These are phyloP conservation scores for Lynx canadensis DNA, from an alignment of 2,113 vertebrate genomes.

Conservation along the genomic window DNA sequence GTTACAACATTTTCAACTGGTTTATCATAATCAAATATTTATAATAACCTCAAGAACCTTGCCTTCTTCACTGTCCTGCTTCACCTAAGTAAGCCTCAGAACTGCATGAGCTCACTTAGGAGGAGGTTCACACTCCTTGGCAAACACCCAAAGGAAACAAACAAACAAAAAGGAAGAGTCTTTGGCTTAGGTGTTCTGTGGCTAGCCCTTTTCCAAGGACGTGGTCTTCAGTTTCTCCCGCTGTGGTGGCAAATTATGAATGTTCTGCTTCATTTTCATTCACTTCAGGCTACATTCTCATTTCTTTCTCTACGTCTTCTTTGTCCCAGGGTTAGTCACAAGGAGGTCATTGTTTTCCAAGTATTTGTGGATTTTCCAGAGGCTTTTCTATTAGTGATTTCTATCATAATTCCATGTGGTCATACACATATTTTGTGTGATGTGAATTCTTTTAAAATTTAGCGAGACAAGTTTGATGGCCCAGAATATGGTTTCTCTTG, in stretches of 20 bases:
- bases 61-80: not conserved
- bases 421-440: not conserved
- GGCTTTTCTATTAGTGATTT: not conserved
- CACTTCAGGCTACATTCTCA: not conserved
- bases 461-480: not conserved
- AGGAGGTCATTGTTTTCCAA: not conserved
- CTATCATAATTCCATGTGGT: not conserved
- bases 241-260: not conserved
- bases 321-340: not conserved
- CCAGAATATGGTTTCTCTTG: not conserved
- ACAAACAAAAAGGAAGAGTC: not conserved
- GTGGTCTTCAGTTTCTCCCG: not conserved
- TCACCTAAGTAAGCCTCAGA: not conserved
- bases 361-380: not conserved
- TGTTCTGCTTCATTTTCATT: not conserved
- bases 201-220: not conserved
- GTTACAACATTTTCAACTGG: not conserved
- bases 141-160: no score
- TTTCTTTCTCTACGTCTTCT: not conserved
- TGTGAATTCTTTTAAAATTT: not conserved
- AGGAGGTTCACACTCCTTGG: not conserved
- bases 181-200: not conserved
- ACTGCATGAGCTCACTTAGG: not conserved
- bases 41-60: not conserved
- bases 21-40: not conserved